These are phyloP conservation scores for Cephus spinipes DNA, from an alignment of 2,888 invertebrate genomes.

Conservation along the genomic window DNA sequence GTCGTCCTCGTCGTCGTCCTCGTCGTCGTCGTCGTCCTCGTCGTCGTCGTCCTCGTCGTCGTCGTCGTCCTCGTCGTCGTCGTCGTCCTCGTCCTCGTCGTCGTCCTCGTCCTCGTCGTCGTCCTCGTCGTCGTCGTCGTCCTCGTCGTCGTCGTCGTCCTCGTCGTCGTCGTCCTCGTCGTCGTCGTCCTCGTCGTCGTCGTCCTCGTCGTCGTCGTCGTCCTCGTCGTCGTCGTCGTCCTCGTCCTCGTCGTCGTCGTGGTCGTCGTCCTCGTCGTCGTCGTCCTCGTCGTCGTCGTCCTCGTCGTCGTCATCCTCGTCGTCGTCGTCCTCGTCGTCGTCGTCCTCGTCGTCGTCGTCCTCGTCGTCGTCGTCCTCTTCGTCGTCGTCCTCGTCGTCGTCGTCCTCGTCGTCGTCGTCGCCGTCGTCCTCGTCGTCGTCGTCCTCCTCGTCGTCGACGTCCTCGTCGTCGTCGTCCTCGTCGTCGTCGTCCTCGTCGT, in stretches of 20 bases:
- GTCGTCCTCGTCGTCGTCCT: neutral
- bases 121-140: neutral
- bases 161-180: constrained; percentile 2
- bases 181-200: neutral
- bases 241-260: neutral
- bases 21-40: neutral
- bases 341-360: no score
- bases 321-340: no score
- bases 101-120: constrained; percentile 4
- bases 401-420: no score
- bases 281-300: neutral
- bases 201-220: constrained; percentile 3
- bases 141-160: neutral
- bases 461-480: neutral
- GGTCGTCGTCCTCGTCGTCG: neutral
- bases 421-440: no score
- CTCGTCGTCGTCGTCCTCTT: no score
- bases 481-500: neutral
- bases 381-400: no score
- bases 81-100: neutral
- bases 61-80: neutral
- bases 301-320: no score
- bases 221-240: neutral
- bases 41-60: neutral
- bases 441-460: no score